Base-by-base conservation (phyloP, 2,797 vertebrate species). In the Simalia tracyae region DNA sequence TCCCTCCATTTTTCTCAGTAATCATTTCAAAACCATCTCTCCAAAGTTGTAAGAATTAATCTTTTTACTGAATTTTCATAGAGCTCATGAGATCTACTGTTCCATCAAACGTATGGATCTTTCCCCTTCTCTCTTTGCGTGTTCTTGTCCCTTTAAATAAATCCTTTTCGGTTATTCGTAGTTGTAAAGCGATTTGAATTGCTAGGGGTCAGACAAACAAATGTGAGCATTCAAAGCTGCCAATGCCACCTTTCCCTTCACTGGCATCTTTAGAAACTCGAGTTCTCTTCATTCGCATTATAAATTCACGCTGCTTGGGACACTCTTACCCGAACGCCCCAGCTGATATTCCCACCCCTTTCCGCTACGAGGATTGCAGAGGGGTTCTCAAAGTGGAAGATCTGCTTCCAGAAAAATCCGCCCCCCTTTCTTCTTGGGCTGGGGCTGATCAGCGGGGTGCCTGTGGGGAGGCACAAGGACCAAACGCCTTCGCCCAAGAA, bases 291-390 rank as follows among this genome's bases (percentile, higher is more conserved):
- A 10, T 68, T 15, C 5, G 2, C 12, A 0, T 6, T 31, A 15
- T 31, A 15, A 15, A 15, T 31, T 14, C n/a, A 6, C 66, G 5
- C 66, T 2, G 5, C 66, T 31, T 31, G 12, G 66, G n/a, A 68
- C 6, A 68, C 15, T 5, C 66, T 15, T 12, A 6, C 12, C 11
- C 66, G 6, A 15, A 31, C 8, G 50, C 6, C 50, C 50, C 50
- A 5, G 14, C 14, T 31, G 14, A 15, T 68, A 15, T 31, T 31
- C 66, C n/a, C 66, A 31, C 2, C 2, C 5, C n/a, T 0, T 68
- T 31, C n/a, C n/a, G 2, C 14, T 4, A 28, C 64, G n/a, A n/a
- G 1, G 0, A 2, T 12, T n/a, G 19, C 26, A 11, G 26, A 10
- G 26, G 26, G 24, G 7, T 64, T 64, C 22, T 64, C 28, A 64